Conservation (phyloP, 2,113 vertebrate genomes). For the Melanotaenia duboulayi region DNA sequence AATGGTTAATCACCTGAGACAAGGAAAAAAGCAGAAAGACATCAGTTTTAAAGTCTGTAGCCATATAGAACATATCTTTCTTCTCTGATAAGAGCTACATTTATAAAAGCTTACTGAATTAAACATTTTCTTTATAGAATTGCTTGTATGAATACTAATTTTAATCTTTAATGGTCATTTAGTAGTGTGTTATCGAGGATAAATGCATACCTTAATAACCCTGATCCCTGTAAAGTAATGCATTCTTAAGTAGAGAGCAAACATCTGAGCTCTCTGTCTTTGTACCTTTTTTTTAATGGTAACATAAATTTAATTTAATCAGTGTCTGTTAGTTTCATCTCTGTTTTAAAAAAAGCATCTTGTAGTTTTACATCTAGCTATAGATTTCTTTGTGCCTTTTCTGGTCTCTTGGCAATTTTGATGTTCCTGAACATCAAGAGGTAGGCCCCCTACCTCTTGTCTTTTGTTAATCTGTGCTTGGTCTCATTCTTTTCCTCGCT, state of each 20-base stretch:
- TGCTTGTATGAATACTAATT: conserved; percentile 13
- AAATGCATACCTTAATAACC: conserved; percentile 13
- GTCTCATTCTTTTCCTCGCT: conserved; percentile 21
- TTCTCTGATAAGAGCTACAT: background rate
- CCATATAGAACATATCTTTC: background rate
- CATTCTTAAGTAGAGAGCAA: conserved; percentile 5
- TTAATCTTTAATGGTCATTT: background rate
- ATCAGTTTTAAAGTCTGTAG: too few relatives aligned
- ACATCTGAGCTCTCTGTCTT: background rate
- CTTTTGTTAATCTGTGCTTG: background rate
- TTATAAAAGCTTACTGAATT: conserved; percentile 6
- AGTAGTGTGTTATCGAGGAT: too few relatives aligned
- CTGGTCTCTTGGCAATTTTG: background rate
- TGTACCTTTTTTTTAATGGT: conserved; percentile 33
- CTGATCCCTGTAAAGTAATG: background rate
- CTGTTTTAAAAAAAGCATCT: too few relatives aligned
- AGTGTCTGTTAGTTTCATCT: conserved; percentile 3
- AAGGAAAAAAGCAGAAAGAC: too few relatives aligned
- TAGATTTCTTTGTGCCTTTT: conserved; percentile 5
- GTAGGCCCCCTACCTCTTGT: conserved; percentile 1
- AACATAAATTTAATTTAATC: conserved; percentile 32
- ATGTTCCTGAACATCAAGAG: conserved; percentile 4
- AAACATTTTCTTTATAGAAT: background rate
- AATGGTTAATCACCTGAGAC: too few relatives aligned
- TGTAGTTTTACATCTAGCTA: background rate